Percentiles rank a stretch among this genome's conserved stretches.
Conservation (phyloP, 2,797 vertebrate genomes). For the Sus cebifrons region DNA sequence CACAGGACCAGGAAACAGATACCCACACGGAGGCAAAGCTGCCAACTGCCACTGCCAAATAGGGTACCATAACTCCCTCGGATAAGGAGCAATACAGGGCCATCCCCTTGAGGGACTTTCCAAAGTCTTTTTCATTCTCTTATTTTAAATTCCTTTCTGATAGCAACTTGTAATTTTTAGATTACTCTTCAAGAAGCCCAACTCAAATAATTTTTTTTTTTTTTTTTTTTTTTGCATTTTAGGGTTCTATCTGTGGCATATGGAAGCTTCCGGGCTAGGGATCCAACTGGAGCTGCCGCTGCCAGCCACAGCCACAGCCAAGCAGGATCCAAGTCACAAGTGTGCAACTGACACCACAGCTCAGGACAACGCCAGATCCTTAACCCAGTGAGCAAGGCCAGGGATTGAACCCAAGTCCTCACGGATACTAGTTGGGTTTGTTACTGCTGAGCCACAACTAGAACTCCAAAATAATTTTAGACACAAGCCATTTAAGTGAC, state of each 20-base stretch:
- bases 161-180: background rate
- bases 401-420: too few relatives aligned
- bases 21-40: background rate
- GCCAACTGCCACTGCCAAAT: background rate
- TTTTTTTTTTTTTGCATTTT: background rate
- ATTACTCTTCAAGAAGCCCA: background rate
- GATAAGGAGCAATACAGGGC: fast-evolving
- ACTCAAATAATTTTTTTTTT: background rate
- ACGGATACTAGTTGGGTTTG: too few relatives aligned
- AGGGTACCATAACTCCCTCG: fast-evolving
- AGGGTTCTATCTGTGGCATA: too few relatives aligned
- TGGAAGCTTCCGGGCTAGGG: too few relatives aligned
- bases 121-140: background rate
- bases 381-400: too few relatives aligned
- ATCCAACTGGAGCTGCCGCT: too few relatives aligned
- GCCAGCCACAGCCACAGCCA: too few relatives aligned
- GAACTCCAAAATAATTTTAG: background rate
- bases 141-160: conserved; percentile 15
- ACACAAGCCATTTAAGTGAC: background rate
- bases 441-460: too few relatives aligned
- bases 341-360: too few relatives aligned
- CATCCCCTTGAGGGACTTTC: background rate
- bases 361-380: too few relatives aligned
- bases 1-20: background rate
- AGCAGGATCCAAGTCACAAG: too few relatives aligned